These are phyloP conservation scores for Cotesia typhae DNA, from an alignment of 1,140 invertebrate species.

Conservation along the genomic window DNA sequence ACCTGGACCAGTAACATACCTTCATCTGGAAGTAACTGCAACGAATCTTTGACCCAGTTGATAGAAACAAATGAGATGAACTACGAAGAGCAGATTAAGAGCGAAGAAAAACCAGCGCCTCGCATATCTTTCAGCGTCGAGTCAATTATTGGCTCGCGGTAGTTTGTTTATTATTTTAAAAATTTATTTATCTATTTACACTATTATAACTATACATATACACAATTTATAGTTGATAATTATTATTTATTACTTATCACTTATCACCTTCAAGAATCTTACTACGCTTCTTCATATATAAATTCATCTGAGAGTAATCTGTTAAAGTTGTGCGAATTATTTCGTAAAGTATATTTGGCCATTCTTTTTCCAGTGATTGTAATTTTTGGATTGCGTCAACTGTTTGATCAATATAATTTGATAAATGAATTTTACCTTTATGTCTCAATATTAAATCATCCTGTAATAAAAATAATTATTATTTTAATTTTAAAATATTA, in stretches of 20 bases:
- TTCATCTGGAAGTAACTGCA: slow-evolving; percentile 8
- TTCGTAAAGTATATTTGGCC: slow-evolving; percentile 78
- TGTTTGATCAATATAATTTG: slow-evolving; percentile 74
- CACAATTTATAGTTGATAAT: slow-evolving; percentile 5
- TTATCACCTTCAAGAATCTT: slow-evolving; percentile 50
- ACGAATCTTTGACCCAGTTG: slow-evolving; percentile 21
- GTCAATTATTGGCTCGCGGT: slow-evolving; percentile 56
- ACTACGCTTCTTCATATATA: slow-evolving; percentile 73
- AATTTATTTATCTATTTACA: slow-evolving; percentile 1
- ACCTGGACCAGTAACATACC: slow-evolving; percentile 44
- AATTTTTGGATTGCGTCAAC: slow-evolving; percentile 79
- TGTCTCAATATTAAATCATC: slow-evolving; percentile 76
- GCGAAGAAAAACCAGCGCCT: slow-evolving; percentile 43
- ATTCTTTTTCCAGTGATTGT: slow-evolving; percentile 74
- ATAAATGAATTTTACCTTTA: slow-evolving; percentile 74
- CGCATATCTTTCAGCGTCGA: slow-evolving; percentile 61
- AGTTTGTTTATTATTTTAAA: neutral
- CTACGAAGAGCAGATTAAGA: slow-evolving; percentile 26
- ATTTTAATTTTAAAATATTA: neutral
- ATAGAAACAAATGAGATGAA: slow-evolving; percentile 17
- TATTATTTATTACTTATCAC: slow-evolving; percentile 21
- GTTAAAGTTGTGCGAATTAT: slow-evolving; percentile 78
- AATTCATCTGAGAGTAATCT: slow-evolving; percentile 80
- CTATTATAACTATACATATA: neutral
- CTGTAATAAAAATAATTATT: slow-evolving; percentile 57